Evolutionary conservation across 1,140 invertebrate species (phyloP), one percentile per base, ranked within the genome.

Genomic region (Nautilus pompilius): DNA sequence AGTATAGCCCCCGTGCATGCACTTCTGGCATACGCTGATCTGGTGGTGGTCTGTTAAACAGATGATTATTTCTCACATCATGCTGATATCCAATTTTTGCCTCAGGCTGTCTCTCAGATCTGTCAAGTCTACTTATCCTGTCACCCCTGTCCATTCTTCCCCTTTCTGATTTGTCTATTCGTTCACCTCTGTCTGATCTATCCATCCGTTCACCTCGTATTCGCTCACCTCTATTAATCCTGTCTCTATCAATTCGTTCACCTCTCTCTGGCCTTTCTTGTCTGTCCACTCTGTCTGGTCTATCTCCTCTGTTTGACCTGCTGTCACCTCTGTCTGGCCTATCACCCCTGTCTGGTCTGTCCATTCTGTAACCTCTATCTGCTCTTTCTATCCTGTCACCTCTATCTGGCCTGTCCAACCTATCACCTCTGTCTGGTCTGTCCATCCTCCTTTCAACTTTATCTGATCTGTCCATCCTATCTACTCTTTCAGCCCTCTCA

Each of bases 371-470:
- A 22, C 36, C 17, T 17, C 33, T 22, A n/a, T 34, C 36, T 51
- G 30, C 45, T 60, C 3, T 51, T 26, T 22, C 20, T 26, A 2
- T 53, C 45, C 13, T 60, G 41, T 48, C 36, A n/a, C 49, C 59
- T 49, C 41, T 32, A 5, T 53, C 59, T n/a, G n/a, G 29, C 30
- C 17, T 8, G 30, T 33, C 55, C 55, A 33, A 17, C 34, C 55
- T 32, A 29, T 57, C 20, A 22, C 55, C 34, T 32, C 29, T 15
- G n/a, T n/a, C n/a, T n/a, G n/a, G n/a, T n/a, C n/a, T n/a, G n/a
- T n/a, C 17, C 59, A 36, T 60, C 59, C 59, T 51, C 30, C 53
- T 28, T 33, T 51, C 46, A 60, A 20, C 5, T 55, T 54, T 1
- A n/a, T 33, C 22, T 28, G 30, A 6, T 45, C 61, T 3, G 51